Evolutionary conservation across 2,113 vertebrate species (phyloP).

Genomic region (Daboia siamensis): DNA sequence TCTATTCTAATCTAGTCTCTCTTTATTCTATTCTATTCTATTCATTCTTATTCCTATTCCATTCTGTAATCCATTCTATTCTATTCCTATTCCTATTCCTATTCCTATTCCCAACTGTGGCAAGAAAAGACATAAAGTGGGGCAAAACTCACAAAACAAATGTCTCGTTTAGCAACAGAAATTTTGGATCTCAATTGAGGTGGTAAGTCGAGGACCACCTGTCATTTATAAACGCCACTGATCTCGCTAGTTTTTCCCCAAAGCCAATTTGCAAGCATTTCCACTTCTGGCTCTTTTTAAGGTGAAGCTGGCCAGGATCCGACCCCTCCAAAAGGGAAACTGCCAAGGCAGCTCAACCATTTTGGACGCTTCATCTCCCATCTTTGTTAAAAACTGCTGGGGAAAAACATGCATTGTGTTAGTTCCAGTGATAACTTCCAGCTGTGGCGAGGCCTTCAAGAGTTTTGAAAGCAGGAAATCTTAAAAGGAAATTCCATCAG

Average conservation of each 20-base stretch:
- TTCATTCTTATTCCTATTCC: too few species aligned
- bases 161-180: not conserved
- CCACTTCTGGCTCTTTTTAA: not conserved
- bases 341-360: conserved; percentile 19
- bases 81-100: too few species aligned
- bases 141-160: not conserved
- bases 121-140: not conserved
- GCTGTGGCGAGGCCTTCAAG: conserved; percentile 72
- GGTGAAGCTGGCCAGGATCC: conserved; percentile 11
- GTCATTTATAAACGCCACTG: not conserved
- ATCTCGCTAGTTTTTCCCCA: not conserved
- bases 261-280: not conserved
- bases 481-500: conserved; percentile 91
- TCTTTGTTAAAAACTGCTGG: conserved; percentile 31
- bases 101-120: too few species aligned
- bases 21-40: too few species aligned
- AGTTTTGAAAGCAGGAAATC: conserved; percentile 76
- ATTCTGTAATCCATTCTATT: too few species aligned
- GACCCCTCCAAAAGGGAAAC: not conserved
- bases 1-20: too few species aligned
- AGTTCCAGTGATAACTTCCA: conserved; percentile 77
- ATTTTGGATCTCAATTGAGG: not conserved
- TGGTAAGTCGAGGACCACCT: not conserved
- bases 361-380: conserved; percentile 34
- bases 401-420: conserved; percentile 63